Percentiles rank a stretch among this genome's conserved stretches.
phyloP scores from a whole-genome alignment of 2,888 invertebrate species.

The Eilema griseolum region DNA sequence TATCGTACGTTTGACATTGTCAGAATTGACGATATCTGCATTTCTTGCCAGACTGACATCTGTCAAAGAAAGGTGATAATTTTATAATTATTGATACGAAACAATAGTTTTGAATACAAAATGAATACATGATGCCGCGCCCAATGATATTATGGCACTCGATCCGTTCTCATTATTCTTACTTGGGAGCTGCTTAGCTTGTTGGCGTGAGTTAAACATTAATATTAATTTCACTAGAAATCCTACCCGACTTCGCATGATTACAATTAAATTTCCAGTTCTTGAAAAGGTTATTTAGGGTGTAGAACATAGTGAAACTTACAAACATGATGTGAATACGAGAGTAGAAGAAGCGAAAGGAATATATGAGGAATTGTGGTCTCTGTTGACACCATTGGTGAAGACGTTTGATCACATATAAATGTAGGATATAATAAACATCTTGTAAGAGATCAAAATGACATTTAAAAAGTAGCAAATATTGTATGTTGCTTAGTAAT shows the following conservation, averaged over 20 bases:
- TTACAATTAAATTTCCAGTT: background rate
- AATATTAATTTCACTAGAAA: background rate
- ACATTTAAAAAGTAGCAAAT: too few species aligned
- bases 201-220: constrained; percentile 71
- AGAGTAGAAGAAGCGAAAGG: background rate
- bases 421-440: background rate
- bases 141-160: constrained; percentile 47
- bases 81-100: background rate
- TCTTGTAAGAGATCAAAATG: background rate
- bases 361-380: background rate
- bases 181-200: constrained; percentile 66
- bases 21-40: background rate
- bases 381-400: too few species aligned
- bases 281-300: background rate
- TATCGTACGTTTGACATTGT: background rate
- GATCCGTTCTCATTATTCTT: constrained; percentile 66
- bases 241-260: background rate
- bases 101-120: background rate
- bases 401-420: background rate
- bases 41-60: background rate
- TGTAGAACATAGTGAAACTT: background rate
- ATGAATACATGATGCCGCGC: background rate
- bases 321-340: background rate
- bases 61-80: background rate
- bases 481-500: too few species aligned